Evolutionary conservation across 2,888 invertebrate genomes (phyloP).

Genomic region (Pyrochroa serraticornis): DNA sequence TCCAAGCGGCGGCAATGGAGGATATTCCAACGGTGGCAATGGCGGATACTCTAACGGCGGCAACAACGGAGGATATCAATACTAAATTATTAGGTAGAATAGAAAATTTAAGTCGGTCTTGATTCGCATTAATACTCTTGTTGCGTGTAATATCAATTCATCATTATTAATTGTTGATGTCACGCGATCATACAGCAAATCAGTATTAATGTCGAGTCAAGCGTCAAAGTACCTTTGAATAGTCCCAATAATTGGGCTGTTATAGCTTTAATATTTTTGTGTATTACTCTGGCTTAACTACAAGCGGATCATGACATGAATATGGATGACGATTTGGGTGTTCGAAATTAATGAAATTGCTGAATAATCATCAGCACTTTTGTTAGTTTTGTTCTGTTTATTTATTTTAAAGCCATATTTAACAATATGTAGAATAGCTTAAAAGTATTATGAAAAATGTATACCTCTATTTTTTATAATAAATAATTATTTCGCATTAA

Average conservation of each 20-base stretch:
- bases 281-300: constrained; percentile 14
- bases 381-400: constrained; percentile 21
- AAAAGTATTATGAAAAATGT: constrained; percentile 24
- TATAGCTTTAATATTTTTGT: constrained; percentile 30
- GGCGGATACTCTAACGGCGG: constrained; percentile 52
- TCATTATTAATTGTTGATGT: constrained; percentile 14
- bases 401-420: constrained; percentile 37
- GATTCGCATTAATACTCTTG: constrained; percentile 6
- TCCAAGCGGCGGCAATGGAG: constrained; percentile 47
- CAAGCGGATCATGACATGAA: constrained; percentile 31
- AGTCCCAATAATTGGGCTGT: constrained; percentile 20
- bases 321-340: constrained; percentile 36
- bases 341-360: constrained; percentile 15
- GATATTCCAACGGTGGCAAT: constrained; percentile 44
- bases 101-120: constrained; percentile 16
- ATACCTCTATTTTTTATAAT: constrained; percentile 30
- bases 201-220: constrained; percentile 17
- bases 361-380: constrained; percentile 2
- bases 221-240: constrained; percentile 26
- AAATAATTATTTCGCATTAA: constrained; percentile 22
- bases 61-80: constrained; percentile 55
- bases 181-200: too few species aligned
- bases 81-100: constrained; percentile 37
- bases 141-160: constrained; percentile 18
- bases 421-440: constrained; percentile 28